Evolutionary conservation across 2,888 invertebrate genomes (phyloP).

Genomic region (Orgyia antiqua): DNA sequence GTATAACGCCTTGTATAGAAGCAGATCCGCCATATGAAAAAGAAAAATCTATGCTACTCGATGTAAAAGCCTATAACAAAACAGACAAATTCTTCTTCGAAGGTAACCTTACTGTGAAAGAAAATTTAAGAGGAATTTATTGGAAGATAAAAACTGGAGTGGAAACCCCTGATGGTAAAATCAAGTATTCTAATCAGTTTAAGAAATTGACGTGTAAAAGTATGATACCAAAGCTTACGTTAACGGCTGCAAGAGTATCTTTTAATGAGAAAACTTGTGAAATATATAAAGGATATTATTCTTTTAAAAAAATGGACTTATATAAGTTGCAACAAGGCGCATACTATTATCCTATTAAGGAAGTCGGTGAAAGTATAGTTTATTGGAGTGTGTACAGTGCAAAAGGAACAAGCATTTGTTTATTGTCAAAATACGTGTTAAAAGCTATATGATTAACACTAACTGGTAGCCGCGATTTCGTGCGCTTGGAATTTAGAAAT

Average conservation of each 20-base stretch:
- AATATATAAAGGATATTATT: conserved; percentile 27
- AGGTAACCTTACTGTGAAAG: conserved; percentile 26
- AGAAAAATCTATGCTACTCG: conserved; percentile 8
- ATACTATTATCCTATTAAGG: conserved; percentile 28
- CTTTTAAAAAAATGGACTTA: conserved; percentile 28
- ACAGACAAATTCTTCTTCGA: conserved; percentile 22
- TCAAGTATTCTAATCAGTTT: conserved; percentile 20
- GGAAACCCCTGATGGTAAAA: conserved; percentile 11
- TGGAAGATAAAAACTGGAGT: conserved; percentile 27
- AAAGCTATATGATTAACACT: no score
- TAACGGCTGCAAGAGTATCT: conserved; percentile 19
- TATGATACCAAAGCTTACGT: conserved; percentile 23
- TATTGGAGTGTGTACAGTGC: conserved; percentile 20
- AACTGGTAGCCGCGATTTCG: no score
- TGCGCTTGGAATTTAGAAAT: no score
- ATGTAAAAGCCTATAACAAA: conserved; percentile 19
- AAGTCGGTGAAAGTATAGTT: conserved; percentile 26
- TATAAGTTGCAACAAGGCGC: conserved; percentile 25
- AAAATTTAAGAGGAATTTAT: conserved; percentile 24
- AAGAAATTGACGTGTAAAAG: conserved; percentile 31
- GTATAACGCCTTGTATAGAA: conserved; percentile 18
- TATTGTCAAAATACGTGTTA: conserved; percentile 12
- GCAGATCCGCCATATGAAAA: conserved; percentile 28
- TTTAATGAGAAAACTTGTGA: conserved; percentile 29
- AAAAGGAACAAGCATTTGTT: conserved; percentile 23